Conservation (phyloP, 2,113 vertebrate genomes). For the Sinocyclocheilus maitianheensis region DNA sequence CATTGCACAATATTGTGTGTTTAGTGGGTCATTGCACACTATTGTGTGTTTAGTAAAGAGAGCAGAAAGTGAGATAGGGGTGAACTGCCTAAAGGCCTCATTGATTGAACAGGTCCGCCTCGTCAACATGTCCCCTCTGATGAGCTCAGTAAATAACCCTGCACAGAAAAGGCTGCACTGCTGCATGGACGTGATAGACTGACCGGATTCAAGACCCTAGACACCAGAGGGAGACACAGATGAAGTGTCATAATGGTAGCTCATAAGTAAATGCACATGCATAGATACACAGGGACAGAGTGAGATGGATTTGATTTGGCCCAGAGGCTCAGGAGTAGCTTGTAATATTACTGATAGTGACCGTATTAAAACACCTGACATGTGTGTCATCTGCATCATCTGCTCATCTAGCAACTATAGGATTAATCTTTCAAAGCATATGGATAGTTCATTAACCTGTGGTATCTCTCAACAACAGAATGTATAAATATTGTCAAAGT, state of each 20-base stretch:
- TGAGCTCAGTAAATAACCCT: conserved; percentile 28
- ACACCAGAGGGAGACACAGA: conserved; percentile 16
- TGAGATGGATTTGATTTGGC: conserved; percentile 19
- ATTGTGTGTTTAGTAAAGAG: conserved; percentile 21
- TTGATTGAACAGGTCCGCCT: conserved; percentile 49
- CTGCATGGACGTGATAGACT: neutral
- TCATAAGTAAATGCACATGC: neutral
- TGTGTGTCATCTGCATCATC: no score
- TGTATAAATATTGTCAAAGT: conserved; percentile 1
- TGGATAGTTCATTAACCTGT: conserved; percentile 3
- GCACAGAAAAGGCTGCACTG: conserved; percentile 24
- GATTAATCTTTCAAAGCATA: conserved; percentile 15
- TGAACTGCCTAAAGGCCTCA: conserved; percentile 39
- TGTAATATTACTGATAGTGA: conserved; percentile 29
- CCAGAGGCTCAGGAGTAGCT: conserved; percentile 16
- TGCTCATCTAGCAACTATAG: conserved; percentile 4
- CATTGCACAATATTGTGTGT: no score
- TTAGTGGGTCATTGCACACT: neutral
- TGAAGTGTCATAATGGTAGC: neutral
- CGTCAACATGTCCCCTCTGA: conserved; percentile 48
- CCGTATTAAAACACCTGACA: conserved; percentile 14
- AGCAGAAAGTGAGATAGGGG: conserved; percentile 1
- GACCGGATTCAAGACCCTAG: neutral
- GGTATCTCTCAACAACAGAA: neutral
- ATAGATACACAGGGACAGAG: neutral